A percentile compares a stretch with the other conserved stretches of the same genome.
phyloP scores from a whole-genome alignment of 2,888 invertebrate genomes.

The Gnatocerus cornutus region DNA sequence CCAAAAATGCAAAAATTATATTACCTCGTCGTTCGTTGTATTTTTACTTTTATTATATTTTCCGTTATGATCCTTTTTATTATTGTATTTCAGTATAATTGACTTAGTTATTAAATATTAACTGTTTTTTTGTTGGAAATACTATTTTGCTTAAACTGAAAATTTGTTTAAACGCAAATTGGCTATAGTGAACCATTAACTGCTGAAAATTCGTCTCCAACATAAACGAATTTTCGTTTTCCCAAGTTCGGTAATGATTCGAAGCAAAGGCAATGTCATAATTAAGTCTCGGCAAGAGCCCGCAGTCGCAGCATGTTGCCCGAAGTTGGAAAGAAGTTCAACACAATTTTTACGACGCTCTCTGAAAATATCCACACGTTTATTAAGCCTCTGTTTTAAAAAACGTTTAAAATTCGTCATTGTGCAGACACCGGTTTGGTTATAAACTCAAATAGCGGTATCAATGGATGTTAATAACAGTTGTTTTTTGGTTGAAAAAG shows the following conservation, averaged over 20 bases:
- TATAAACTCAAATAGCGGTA: constrained; percentile 13
- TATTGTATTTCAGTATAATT: no score
- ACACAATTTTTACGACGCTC: not conserved
- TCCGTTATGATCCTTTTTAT: no score
- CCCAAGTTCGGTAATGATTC: constrained; percentile 2
- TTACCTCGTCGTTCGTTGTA: no score
- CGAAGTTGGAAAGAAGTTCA: not conserved
- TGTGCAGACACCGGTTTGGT: not conserved
- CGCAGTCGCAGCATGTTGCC: not conserved
- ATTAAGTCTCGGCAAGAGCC: not conserved
- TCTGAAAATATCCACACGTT: not conserved
- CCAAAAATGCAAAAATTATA: no score
- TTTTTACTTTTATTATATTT: no score
- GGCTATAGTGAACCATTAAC: no score
- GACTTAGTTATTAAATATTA: no score
- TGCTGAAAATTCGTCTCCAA: not conserved
- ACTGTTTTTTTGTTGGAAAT: no score
- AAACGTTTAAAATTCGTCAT: not conserved
- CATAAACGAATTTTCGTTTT: constrained; percentile 1
- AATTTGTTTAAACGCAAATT: no score
- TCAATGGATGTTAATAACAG: constrained; percentile 12
- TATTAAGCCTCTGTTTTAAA: not conserved
- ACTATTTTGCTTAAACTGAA: no score
- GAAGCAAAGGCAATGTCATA: constrained; percentile 1
- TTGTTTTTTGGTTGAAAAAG: constrained; percentile 21